Conservation (phyloP, 2,797 vertebrate genomes). For the Smutsia gigantea region DNA sequence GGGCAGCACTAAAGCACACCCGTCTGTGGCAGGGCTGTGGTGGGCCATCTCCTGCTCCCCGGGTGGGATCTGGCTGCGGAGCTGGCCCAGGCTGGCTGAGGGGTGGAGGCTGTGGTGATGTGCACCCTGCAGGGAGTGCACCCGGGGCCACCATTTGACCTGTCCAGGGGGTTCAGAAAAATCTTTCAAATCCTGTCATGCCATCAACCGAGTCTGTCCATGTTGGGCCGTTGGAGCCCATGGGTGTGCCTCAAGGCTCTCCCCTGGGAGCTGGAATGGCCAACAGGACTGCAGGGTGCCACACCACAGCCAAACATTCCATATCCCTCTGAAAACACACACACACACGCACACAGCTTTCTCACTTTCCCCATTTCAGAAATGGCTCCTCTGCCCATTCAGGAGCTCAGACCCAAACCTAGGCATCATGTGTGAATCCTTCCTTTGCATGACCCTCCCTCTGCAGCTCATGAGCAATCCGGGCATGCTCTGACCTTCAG, state of each 20-base stretch:
- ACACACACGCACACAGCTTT: not conserved
- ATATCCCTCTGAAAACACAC: too few relatives aligned
- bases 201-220: not conserved
- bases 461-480: not conserved
- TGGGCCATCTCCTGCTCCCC: not conserved
- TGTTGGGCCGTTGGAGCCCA: not conserved
- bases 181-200: not conserved
- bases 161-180: not conserved
- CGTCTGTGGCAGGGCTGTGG: not conserved
- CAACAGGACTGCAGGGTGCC: not conserved
- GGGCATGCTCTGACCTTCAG: accelerated
- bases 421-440: not conserved
- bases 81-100: too few relatives aligned
- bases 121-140: not conserved
- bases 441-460: not conserved
- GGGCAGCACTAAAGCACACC: not conserved
- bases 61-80: not conserved
- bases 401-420: not conserved
- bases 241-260: not conserved
- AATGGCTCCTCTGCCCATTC: not conserved
- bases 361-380: not conserved
- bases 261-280: not conserved
- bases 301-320: accelerated
- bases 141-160: not conserved
- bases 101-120: not conserved